These are phyloP conservation scores for Trichonephila clavipes DNA, from an alignment of 1,140 invertebrate species.

Conservation along the genomic window DNA sequence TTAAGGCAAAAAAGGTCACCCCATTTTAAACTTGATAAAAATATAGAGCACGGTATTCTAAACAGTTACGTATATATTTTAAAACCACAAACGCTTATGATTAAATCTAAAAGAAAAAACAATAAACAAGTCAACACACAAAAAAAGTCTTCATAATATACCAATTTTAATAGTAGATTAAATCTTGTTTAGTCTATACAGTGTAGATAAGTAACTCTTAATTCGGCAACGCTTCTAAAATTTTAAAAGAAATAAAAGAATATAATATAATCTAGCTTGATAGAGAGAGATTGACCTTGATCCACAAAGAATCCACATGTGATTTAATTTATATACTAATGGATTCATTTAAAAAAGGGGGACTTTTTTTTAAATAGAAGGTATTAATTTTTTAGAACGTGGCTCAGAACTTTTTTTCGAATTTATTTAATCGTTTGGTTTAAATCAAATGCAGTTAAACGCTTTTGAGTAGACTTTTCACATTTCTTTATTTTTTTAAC, in stretches of 20 bases:
- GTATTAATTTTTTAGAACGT: too few species aligned
- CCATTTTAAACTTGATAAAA: too few species aligned
- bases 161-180: background rate
- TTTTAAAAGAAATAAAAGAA: background rate
- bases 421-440: too few species aligned
- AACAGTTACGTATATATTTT: background rate
- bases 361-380: too few species aligned
- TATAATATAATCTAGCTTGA: background rate
- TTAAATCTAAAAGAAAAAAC: background rate
- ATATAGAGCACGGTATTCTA: too few species aligned
- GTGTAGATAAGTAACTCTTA: background rate
- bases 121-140: background rate
- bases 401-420: too few species aligned
- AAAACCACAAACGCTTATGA: background rate
- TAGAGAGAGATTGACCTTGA: background rate
- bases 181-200: slow-evolving; percentile 9
- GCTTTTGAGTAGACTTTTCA: too few species aligned
- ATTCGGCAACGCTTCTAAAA: background rate
- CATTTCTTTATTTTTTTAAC: too few species aligned
- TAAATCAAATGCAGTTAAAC: too few species aligned
- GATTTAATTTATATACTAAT: too few species aligned
- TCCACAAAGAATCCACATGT: background rate
- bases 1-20: too few species aligned
- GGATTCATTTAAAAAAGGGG: too few species aligned
- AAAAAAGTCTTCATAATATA: background rate